Conservation (phyloP, 1,140 invertebrate species). For the Euura saliciscinereae region DNA sequence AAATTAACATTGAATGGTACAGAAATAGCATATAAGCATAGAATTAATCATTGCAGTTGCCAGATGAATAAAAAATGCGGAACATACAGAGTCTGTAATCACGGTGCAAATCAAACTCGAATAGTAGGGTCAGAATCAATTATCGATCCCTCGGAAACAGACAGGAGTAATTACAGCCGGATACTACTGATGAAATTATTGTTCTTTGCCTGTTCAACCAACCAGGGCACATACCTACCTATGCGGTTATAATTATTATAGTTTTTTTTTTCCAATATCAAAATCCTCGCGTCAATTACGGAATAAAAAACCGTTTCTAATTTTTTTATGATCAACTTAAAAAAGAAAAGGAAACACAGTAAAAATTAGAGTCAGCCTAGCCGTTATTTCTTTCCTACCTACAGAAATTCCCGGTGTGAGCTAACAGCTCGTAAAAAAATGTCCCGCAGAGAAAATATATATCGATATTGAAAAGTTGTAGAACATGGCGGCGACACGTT, state of each 20-base stretch:
- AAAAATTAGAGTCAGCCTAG: no score
- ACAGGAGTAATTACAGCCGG: background rate
- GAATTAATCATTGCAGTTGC: no score
- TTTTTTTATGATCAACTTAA: background rate
- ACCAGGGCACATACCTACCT: background rate
- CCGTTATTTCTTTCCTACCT: no score
- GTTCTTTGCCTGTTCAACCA: background rate
- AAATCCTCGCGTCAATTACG: no score
- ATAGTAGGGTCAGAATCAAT: background rate
- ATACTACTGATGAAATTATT: background rate
- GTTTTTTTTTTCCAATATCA: no score
- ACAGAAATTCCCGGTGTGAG: background rate
- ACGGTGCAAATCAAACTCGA: no score
- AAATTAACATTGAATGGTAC: no score
- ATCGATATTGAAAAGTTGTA: constrained; percentile 57
- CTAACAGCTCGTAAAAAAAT: constrained; percentile 46
- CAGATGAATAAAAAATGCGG: no score
- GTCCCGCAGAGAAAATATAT: constrained; percentile 42
- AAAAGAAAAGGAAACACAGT: background rate
- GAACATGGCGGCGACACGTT: constrained; percentile 56
- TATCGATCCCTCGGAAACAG: background rate
- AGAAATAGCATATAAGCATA: no score
- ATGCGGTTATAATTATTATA: no score
- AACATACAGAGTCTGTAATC: no score
- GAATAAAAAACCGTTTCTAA: no score